Evolutionary conservation across 2,113 vertebrate species (phyloP), one percentile per base, ranked within the genome.

Genomic region (Dendropsophus ebraccatus): DNA sequence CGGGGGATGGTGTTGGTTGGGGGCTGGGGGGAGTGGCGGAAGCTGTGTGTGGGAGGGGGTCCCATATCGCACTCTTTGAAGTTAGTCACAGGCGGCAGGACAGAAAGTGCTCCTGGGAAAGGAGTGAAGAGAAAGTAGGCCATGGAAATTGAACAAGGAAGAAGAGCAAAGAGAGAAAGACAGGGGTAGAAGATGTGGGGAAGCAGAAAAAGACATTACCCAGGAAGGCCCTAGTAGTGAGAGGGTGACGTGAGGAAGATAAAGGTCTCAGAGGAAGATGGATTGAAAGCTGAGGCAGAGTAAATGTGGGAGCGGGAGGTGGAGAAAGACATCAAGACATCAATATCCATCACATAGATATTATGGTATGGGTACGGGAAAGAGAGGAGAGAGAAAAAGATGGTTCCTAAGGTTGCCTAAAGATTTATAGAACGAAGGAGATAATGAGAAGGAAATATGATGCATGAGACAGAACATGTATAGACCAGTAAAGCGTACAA

Each of bases 81-180:
- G 84, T 86, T 81, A 86, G 84, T 86, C 84, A 73, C 76, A 86
- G 35, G 65, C 32, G 67, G 77, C 76, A 69, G 77, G 77, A 81
- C 84, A 86, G 65, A 77, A 73, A 60, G 62, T 35, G 65, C 77
- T 72, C 77, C 52, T 80, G 84, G 67, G 77, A 73, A 49, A 73
- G 52, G 32, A 81, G n/a, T 73, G 73, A 30, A 37, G 35, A 73
- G 58, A 86, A 81, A 56, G 65, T 73, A 58, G 84, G 84, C 49
- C 65, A 70, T 47, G 67, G 52, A 86, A 54, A 58, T 25, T 8
- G 52, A 45, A 62, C n/a, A 60, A 69, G 83, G 47, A 41, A 52
- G 60, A 35, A 32, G 11, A 70, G 28, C 41, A 41, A 8, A 41
- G 12, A 77, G 30, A 77, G 30, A 72, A 21, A 62, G 14, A 54